These are phyloP conservation scores for Galeopsomyia nigrocyanea DNA, from an alignment of 2,888 invertebrate genomes.

Conservation along the genomic window DNA sequence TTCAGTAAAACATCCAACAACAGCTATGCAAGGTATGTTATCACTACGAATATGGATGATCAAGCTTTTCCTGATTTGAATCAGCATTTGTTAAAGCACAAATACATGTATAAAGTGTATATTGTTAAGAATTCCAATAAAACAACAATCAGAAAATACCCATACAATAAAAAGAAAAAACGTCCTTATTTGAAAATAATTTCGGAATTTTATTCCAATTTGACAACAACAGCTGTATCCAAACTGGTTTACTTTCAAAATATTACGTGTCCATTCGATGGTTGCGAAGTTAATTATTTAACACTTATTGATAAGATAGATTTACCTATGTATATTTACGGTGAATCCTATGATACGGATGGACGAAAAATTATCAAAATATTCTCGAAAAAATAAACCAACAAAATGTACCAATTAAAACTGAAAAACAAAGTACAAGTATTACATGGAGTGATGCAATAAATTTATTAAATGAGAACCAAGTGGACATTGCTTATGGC, in stretches of 20 bases:
- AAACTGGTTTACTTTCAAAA: not conserved
- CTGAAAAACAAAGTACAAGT: not conserved
- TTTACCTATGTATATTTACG: not conserved
- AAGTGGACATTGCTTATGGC: slow-evolving; percentile 4
- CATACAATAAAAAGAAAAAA: too few relatives aligned
- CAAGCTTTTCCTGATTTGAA: not conserved
- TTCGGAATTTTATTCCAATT: too few relatives aligned
- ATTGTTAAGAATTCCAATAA: not conserved
- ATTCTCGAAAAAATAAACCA: not conserved
- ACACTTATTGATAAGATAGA: not conserved
- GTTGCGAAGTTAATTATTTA: not conserved
- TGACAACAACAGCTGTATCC: too few relatives aligned
- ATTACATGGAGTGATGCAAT: slow-evolving; percentile 1
- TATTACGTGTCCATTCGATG: not conserved
- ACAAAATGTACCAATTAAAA: not conserved
- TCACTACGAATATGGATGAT: not conserved
- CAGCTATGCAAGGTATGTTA: slow-evolving; percentile 2
- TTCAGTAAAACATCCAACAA: not conserved
- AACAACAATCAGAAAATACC: not conserved
- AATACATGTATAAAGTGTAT: not conserved
- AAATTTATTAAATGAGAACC: not conserved
- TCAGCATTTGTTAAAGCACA: not conserved
- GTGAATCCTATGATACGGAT: not conserved
- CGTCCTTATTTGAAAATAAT: too few relatives aligned
- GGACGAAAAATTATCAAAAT: not conserved